A percentile compares a stretch with the other conserved stretches of the same genome.
Conservation (phyloP, 2,113 vertebrate species). For the Cryptotis parvus region DNA sequence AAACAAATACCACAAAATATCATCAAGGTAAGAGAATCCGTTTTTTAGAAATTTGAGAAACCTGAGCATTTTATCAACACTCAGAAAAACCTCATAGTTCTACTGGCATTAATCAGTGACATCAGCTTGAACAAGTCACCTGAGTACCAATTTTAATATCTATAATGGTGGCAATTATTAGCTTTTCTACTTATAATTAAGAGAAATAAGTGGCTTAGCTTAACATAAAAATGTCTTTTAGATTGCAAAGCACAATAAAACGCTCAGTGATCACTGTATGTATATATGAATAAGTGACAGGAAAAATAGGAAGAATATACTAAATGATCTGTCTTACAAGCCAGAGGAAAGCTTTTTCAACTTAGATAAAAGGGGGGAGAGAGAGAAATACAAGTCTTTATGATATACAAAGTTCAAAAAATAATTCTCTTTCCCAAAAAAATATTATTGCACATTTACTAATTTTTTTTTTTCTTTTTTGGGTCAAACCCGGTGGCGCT, state of each 20-base stretch:
- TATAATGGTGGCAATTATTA: not conserved
- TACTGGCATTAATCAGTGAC: not conserved
- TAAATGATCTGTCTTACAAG: not conserved
- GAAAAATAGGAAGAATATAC: not conserved
- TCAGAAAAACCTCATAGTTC: slow-evolving; percentile 29
- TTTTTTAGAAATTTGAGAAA: slow-evolving; percentile 24
- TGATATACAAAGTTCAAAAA: not conserved
- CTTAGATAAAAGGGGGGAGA: not conserved
- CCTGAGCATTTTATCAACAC: not conserved
- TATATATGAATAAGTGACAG: not conserved
- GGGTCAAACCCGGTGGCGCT: no score
- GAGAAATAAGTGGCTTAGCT: not conserved
- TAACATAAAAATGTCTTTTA: not conserved
- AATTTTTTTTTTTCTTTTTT: no score
- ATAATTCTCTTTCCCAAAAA: slow-evolving; percentile 13
- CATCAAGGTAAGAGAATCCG: slow-evolving; percentile 35
- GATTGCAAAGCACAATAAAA: not conserved
- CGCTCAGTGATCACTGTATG: not conserved
- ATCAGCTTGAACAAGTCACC: not conserved
- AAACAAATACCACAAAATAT: not conserved
- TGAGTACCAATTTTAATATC: not conserved
- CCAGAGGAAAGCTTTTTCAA: not conserved
- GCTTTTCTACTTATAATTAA: not conserved
- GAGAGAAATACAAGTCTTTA: not conserved
- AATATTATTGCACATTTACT: not conserved